Base-by-base conservation (phyloP, 2,113 vertebrate species). In the Thalassarche chlororhynchos region DNA sequence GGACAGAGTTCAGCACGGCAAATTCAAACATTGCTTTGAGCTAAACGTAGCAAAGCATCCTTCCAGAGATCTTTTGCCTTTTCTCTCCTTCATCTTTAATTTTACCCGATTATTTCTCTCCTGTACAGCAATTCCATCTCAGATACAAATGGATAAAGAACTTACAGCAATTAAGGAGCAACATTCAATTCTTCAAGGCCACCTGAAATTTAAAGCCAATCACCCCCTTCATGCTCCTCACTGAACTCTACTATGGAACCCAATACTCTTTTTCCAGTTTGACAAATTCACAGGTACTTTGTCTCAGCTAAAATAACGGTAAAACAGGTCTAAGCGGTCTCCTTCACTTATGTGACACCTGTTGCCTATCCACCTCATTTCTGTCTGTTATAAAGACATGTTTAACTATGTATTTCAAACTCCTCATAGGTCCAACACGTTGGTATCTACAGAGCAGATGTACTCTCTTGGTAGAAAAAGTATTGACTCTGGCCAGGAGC, bases 301-400 rank as follows among this genome's bases (percentile, higher is more conserved):
- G 23, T 0, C 42, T 9, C 74, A 26, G 57, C 44, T 58, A 19
- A 6, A 52, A 8, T 1, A 47, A 18, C 21, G 36, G 8, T 2
- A 32, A 16, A 62, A 3, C 10, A 60, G 72, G 40, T 12, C 21
- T 9, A 14, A 40, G 34, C 1, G 2, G 11, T 8, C 8, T 86
- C 47, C 26, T 17, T 12, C 21, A 19, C 17, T 54, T 9, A 12
- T 1, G 12, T 18, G 82, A 42, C 61, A 12, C 4, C 72, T 46
- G 28, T 7, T 46, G 36, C n/a, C 17, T 3, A 11, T 5, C 34
- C 14, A 14, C 8, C 58, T 60, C 47, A 2, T 6, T 18, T 31
- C 47, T 60, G 47, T 4, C 26, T 34, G 0, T 23, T 4, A 19
- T 2, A 54, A 34, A 64, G 51, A 29, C 70, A 38, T 0, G 0